Evolutionary conservation across 2,113 vertebrate genomes (phyloP).

Genomic region (Entelurus aequoreus): DNA sequence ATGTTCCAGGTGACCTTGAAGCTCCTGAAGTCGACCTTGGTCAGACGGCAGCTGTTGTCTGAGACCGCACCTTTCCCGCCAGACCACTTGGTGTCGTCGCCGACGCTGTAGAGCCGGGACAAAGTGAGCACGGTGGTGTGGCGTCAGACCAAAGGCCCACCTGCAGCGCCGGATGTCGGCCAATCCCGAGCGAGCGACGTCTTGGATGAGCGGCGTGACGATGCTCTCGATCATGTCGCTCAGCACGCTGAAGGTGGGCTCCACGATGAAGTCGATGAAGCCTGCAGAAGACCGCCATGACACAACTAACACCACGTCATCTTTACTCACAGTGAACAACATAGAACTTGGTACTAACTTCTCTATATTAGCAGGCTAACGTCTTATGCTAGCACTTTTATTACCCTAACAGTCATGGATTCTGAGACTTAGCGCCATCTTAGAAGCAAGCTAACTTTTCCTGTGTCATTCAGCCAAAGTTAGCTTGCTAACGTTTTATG

Average conservation of each 20-base stretch:
- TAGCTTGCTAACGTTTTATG: too few species aligned
- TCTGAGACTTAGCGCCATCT: too few species aligned
- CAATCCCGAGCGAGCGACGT: neutral
- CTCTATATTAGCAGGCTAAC: too few species aligned
- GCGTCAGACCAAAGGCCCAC: neutral
- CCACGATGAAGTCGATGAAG: slow-evolving; percentile 1
- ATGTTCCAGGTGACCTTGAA: neutral
- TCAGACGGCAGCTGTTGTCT: neutral
- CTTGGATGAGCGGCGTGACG: neutral
- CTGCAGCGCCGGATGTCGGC: neutral
- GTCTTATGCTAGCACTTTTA: too few species aligned
- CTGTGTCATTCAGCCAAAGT: too few species aligned
- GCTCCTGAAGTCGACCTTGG: neutral
- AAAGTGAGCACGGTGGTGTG: too few species aligned
- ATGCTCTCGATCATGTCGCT: neutral
- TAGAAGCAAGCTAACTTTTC: too few species aligned
- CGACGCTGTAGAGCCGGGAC: neutral
- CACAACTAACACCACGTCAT: too few species aligned
- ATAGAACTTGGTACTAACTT: too few species aligned
- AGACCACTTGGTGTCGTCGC: neutral
- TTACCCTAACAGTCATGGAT: too few species aligned
- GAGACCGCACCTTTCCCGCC: neutral
- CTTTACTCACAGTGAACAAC: too few species aligned
- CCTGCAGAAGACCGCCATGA: neutral
- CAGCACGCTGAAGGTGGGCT: neutral